Evolutionary conservation across 2,888 invertebrate genomes (phyloP).

Genomic region (Amiota communis): DNA sequence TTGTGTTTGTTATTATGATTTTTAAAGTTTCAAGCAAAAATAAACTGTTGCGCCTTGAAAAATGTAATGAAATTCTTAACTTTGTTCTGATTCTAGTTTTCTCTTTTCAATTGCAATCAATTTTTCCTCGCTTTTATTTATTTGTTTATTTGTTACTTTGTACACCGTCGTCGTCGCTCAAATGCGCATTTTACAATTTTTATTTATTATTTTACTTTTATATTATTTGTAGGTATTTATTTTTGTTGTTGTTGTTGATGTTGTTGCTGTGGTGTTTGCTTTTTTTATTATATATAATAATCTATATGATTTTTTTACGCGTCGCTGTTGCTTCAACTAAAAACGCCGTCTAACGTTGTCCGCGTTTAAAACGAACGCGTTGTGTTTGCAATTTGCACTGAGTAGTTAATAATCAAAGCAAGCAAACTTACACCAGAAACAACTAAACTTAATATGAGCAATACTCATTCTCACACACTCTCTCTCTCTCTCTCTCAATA

Average conservation of each 20-base stretch:
- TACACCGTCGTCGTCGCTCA: neutral
- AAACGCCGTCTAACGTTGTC: neutral
- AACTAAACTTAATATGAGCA: neutral
- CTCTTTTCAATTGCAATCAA: neutral
- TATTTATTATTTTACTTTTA: conserved; percentile 8
- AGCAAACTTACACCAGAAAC: conserved; percentile 12
- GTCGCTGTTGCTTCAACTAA: neutral
- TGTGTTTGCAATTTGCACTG: conserved; percentile 46
- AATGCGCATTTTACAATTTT: neutral
- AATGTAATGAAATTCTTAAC: no score
- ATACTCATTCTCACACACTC: conserved; percentile 16
- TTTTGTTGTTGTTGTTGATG: conserved; percentile 3
- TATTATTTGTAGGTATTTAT: neutral
- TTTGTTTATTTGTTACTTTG: conserved; percentile 13
- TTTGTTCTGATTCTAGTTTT: no score
- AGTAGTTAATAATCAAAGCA: conserved; percentile 13
- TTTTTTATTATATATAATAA: neutral
- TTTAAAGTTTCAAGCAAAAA: conserved; percentile 9
- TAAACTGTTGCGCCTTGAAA: conserved; percentile 22
- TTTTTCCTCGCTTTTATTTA: conserved; percentile 9
- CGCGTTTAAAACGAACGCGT: conserved; percentile 52
- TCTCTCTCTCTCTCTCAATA: conserved; percentile 3
- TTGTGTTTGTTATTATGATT: neutral
- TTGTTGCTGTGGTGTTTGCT: conserved; percentile 13
- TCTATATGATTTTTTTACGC: neutral